Evolutionary conservation across 2,797 vertebrate species (phyloP).

Genomic region (Lagorchestes hirsutus): DNA sequence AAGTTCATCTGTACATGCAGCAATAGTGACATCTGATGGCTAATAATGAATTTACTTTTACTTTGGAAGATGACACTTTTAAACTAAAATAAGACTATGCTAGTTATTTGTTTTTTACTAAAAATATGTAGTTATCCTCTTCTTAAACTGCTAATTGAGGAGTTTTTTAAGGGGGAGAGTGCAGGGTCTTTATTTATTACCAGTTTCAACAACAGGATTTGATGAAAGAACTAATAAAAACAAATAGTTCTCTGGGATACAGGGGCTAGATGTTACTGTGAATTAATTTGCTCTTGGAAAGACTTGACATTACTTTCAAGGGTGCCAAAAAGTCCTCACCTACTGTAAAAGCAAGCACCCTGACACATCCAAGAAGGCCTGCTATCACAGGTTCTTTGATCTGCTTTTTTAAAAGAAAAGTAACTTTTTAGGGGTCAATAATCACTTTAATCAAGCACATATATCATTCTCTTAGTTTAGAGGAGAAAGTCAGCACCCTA

Average conservation of each 20-base stretch:
- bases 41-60: conserved; percentile 31
- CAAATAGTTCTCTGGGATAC: background rate
- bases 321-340: background rate
- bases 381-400: too few species aligned
- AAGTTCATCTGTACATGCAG: background rate
- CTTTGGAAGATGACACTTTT: conserved; percentile 20
- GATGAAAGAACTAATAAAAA: background rate
- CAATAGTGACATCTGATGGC: conserved; percentile 82
- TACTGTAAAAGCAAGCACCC: too few species aligned
- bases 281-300: background rate
- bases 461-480: too few species aligned
- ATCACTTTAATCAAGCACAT: too few species aligned
- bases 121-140: conserved; percentile 4
- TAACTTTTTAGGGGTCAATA: too few species aligned
- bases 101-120: conserved; percentile 20
- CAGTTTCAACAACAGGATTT: conserved; percentile 2
- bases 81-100: conserved; percentile 20
- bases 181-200: background rate
- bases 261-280: background rate
- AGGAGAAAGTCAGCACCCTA: too few species aligned
- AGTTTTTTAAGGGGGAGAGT: background rate
- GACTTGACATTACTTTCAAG: background rate
- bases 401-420: too few species aligned
- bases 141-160: background rate
- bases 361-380: too few species aligned